These are phyloP conservation scores for Drosophila tristis DNA, from an alignment of 1,140 invertebrate species.

Conservation along the genomic window DNA sequence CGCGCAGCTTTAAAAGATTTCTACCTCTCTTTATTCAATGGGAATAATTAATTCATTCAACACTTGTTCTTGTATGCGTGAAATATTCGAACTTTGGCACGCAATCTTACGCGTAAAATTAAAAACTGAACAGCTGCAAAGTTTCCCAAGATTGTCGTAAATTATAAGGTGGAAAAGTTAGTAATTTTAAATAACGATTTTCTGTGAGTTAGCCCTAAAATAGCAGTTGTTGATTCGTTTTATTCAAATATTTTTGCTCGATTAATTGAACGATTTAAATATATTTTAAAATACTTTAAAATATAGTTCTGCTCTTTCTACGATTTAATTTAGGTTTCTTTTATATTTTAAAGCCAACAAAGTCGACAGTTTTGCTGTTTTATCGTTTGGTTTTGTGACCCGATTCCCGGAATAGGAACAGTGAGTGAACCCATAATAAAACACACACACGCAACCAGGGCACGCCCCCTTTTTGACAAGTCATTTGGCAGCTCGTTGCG, in stretches of 20 bases:
- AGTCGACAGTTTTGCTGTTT: not conserved
- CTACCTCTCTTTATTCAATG: conserved; percentile 3
- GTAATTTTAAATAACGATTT: no score
- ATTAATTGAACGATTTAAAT: no score
- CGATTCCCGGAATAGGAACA: conserved; percentile 24
- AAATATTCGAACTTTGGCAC: conserved; percentile 17
- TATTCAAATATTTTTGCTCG: no score
- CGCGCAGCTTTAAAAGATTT: conserved; percentile 11
- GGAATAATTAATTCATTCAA: conserved; percentile 45
- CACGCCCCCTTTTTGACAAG: conserved; percentile 67
- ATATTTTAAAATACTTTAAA: no score
- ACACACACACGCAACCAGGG: conserved; percentile 44
- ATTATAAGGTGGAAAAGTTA: no score
- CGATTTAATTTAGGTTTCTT: not conserved
- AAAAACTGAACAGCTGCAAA: no score
- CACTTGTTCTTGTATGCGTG: conserved; percentile 13
- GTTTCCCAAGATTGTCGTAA: no score
- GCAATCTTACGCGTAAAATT: conserved; percentile 1
- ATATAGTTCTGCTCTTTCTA: conserved; percentile 2
- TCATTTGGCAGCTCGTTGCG: conserved; percentile 72
- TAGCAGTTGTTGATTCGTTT: no score
- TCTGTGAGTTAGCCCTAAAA: no score
- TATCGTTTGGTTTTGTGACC: conserved; percentile 25
- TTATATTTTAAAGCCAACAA: conserved; percentile 1
- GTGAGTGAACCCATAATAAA: conserved; percentile 16